phyloP scores from a whole-genome alignment of 2,888 invertebrate genomes.

The Scaptomyza caliginosa region DNA sequence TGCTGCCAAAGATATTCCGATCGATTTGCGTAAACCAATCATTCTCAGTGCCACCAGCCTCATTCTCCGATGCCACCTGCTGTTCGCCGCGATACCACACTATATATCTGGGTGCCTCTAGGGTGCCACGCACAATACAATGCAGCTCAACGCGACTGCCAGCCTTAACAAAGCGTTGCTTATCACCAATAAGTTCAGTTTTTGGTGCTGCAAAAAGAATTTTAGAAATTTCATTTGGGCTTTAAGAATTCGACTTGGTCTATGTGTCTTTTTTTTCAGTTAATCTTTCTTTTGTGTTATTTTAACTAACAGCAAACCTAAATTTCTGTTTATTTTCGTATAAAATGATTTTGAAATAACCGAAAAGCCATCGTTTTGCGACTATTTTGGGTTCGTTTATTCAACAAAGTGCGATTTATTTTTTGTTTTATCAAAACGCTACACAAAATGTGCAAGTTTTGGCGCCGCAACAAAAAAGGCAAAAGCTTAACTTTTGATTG shows the following conservation, averaged over 20 bases:
- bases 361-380: too few species aligned
- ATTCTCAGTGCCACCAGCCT: constrained; percentile 46
- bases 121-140: constrained; percentile 94
- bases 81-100: constrained; percentile 92
- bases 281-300: too few species aligned
- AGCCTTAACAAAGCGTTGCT: constrained; percentile 95
- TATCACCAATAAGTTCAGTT: constrained; percentile 94
- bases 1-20: constrained; percentile 81
- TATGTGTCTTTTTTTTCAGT: too few species aligned
- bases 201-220: constrained; percentile 89
- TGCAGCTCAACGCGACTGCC: constrained; percentile 94
- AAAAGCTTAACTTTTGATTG: not conserved
- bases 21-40: constrained; percentile 83
- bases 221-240: not conserved
- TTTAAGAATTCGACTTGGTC: too few species aligned
- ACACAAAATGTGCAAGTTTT: not conserved
- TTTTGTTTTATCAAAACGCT: not conserved
- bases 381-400: not conserved
- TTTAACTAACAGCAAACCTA: too few species aligned
- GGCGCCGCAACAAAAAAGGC: too few species aligned
- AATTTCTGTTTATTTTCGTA: too few species aligned
- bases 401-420: not conserved
- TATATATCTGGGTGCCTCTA: constrained; percentile 95
- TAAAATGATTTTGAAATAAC: too few species aligned
- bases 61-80: constrained; percentile 81